Evolutionary conservation across 2,797 vertebrate genomes (phyloP), one percentile per base, ranked within the genome.

Genomic region (Kryptolebias ocellatus): DNA sequence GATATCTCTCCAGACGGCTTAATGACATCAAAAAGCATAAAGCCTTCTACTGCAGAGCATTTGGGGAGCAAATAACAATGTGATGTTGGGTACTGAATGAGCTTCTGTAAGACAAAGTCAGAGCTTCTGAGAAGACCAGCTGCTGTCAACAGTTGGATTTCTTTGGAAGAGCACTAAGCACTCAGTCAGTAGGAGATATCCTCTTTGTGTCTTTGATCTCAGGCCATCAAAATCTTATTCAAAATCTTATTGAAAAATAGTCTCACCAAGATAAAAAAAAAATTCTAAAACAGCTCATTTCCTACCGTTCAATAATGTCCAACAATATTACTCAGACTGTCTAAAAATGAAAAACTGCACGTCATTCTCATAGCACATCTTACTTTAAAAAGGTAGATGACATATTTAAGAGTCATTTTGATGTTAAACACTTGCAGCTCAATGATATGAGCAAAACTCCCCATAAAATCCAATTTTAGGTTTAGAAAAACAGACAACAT

Each of bases 111-210:
- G 79, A 83, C 76, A 85, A 79, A 85, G 83, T 85, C 53, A 47
- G 84, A 2, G 91, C 90, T 93, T 91, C 89, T 57, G 61, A 87
- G 80, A 83, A 60, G 82, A 59, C 79, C 92, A n/a, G 90, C 93
- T 87, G 91, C 60, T 91, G 70, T 94, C 92, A 86, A 81, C 93
- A 71, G 84, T 65, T 89, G 85, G 86, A 81, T 49, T 76, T 83
- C 89, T 92, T 89, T 90, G 79, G 91, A 89, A 60, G 39, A 37
- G 29, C 61, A 44, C 74, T 89, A 86, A 91, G 83, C 77, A 71
- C 61, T 50, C 20, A 83, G 83, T 84, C 89, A 85, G 89, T 84
- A 83, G 87, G 89, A 89, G 70, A 88, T 86, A 89, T 91, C 85
- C 83, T 83, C 76, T 80, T 78, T 79, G 69, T 60, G 44, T 58